phyloP scores from a whole-genome alignment of 2,113 vertebrate species.

The Mobula hypostoma region DNA sequence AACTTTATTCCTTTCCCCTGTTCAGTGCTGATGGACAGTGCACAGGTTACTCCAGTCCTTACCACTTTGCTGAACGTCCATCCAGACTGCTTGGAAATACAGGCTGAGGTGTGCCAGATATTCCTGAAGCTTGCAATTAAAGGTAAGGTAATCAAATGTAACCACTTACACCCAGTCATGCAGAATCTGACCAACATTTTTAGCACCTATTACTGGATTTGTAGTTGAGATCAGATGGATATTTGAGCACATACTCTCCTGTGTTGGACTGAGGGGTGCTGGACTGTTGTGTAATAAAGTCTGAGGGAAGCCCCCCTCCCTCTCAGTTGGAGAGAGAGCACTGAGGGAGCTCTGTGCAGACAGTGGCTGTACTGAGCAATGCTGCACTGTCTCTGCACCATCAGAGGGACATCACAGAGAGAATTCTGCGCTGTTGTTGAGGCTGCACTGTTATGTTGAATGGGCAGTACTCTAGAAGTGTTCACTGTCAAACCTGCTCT shows the following conservation, averaged over 20 bases:
- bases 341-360: background rate
- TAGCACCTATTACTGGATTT: background rate
- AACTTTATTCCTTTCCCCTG: background rate
- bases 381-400: background rate
- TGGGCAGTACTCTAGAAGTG: background rate
- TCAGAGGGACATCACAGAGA: background rate
- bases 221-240: background rate
- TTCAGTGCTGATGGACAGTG: background rate
- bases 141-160: conserved; percentile 42
- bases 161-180: no score
- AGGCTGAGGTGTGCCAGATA: conserved; percentile 48
- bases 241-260: background rate
- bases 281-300: no score
- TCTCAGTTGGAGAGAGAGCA: background rate
- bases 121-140: conserved; percentile 49
- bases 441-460: background rate
- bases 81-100: conserved; percentile 42
- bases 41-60: conserved; percentile 38
- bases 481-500: no score
- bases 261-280: no score
- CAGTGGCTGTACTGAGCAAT: background rate
- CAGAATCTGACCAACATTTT: background rate
- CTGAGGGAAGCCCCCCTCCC: no score
- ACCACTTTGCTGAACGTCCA: conserved; percentile 48
- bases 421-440: background rate